phyloP scores from a whole-genome alignment of 2,888 invertebrate species.

The Chorisops tibialis region DNA sequence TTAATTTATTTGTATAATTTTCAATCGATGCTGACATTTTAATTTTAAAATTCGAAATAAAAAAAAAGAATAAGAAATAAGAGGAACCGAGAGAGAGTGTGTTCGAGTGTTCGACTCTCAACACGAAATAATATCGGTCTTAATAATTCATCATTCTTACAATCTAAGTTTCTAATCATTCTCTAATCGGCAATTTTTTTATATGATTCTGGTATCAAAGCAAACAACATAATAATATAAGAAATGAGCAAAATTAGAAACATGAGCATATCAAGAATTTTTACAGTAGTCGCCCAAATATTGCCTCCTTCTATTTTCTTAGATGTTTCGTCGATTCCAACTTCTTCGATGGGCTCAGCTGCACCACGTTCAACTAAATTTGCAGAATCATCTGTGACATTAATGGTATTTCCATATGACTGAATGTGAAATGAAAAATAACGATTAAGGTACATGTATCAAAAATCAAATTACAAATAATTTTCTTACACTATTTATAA shows the following conservation, averaged over 20 bases:
- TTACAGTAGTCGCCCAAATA: not conserved
- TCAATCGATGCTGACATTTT: no score
- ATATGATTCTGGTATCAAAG: conserved; percentile 7
- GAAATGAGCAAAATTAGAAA: not conserved
- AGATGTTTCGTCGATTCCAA: not conserved
- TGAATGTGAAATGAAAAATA: conserved; percentile 6
- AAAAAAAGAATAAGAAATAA: no score
- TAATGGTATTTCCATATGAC: conserved; percentile 4
- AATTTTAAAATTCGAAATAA: no score
- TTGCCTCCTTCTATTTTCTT: not conserved
- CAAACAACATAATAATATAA: conserved; percentile 15
- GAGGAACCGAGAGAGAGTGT: no score
- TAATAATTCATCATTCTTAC: no score
- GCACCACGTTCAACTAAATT: conserved; percentile 7
- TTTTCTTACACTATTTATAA: conserved; percentile 29
- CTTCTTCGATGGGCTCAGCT: not conserved
- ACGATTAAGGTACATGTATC: no score
- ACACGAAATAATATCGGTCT: no score
- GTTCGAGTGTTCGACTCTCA: no score
- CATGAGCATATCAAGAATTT: conserved; percentile 10
- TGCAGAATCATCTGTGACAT: not conserved
- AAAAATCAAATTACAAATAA: not conserved
- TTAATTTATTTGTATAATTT: no score
- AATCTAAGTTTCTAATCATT: not conserved
- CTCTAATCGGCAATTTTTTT: conserved; percentile 4